These are phyloP conservation scores for Scrobipalpa atriplicella DNA, from an alignment of 2,888 invertebrate genomes.

Conservation along the genomic window DNA sequence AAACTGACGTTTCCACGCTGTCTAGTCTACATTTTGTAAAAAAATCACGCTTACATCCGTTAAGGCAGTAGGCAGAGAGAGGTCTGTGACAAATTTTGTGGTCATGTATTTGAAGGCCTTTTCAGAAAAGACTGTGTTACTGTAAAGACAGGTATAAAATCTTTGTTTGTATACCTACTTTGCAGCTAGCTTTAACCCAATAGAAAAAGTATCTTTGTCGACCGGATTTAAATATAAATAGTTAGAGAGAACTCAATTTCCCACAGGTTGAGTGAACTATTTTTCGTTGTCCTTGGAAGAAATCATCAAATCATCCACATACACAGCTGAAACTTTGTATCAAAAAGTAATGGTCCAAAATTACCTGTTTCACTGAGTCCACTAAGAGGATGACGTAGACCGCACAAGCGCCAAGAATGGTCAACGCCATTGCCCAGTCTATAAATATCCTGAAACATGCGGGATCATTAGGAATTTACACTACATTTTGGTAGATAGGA, in stretches of 20 bases:
- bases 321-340: not conserved
- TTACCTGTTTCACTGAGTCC: slow-evolving; percentile 86
- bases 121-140: too few relatives aligned
- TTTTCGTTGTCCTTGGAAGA: not conserved
- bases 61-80: too few relatives aligned
- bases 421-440: slow-evolving; percentile 86
- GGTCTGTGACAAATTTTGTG: too few relatives aligned
- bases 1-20: not conserved
- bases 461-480: slow-evolving; percentile 6
- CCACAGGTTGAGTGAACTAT: not conserved
- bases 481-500: not conserved
- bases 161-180: too few relatives aligned
- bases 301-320: not conserved
- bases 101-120: too few relatives aligned
- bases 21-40: not conserved
- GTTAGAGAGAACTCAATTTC: not conserved
- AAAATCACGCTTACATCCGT: too few relatives aligned
- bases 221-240: too few relatives aligned
- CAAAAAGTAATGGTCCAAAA: not conserved
- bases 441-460: slow-evolving; percentile 85
- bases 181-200: too few relatives aligned
- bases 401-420: slow-evolving; percentile 88
- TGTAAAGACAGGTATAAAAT: too few relatives aligned
- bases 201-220: too few relatives aligned
- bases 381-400: slow-evolving; percentile 91